Conservation (phyloP, 2,797 vertebrate species). For the Thunnus albacares region DNA sequence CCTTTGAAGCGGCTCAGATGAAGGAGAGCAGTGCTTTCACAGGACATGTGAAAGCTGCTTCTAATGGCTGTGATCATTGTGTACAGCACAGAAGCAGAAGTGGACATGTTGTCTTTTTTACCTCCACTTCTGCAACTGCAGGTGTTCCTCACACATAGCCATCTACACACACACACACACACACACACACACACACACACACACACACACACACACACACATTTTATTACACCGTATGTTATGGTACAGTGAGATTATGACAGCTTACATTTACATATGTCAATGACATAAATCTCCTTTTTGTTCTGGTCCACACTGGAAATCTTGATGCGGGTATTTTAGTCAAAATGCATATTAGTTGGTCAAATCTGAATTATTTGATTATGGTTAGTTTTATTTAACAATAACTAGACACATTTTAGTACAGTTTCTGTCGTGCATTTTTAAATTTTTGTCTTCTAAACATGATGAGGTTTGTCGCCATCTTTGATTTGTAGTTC, state of each 20-base stretch:
- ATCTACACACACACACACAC: not conserved
- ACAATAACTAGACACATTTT: not conserved
- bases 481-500: too few relatives aligned
- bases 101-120: constrained; percentile 12
- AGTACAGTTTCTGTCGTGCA: not conserved
- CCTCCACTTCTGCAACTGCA: constrained; percentile 19
- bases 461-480: too few relatives aligned
- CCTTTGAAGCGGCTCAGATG: constrained; percentile 77
- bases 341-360: too few relatives aligned
- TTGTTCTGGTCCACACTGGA: too few relatives aligned
- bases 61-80: constrained; percentile 59
- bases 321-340: too few relatives aligned
- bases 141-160: constrained; percentile 14
- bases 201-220: too few relatives aligned
- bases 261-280: too few relatives aligned
- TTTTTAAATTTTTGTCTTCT: not conserved
- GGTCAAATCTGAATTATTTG: too few relatives aligned
- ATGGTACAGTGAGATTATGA: too few relatives aligned
- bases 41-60: constrained; percentile 61
- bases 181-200: too few relatives aligned
- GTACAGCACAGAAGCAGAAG: constrained; percentile 29
- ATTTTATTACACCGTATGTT: too few relatives aligned
- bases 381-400: not conserved
- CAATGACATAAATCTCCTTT: too few relatives aligned
- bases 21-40: constrained; percentile 51